Base-by-base conservation (phyloP, 1,140 invertebrate species). In the Ips typographus region DNA sequence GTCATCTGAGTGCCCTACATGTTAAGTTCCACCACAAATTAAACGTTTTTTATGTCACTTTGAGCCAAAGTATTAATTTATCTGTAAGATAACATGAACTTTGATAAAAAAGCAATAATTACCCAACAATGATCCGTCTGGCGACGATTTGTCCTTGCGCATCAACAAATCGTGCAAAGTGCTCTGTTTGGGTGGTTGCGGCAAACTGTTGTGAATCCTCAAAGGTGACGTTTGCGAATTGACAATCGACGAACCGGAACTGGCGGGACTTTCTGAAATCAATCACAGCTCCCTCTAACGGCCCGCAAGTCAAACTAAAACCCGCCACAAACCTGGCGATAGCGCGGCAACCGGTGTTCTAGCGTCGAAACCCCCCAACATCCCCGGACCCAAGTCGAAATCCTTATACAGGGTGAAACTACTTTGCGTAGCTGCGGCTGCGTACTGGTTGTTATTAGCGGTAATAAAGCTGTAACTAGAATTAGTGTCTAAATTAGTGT, bases 121-220 rank as follows among this genome's bases (percentile, higher is more conserved):
- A 7, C 86, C 87, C 47, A 87, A 65, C n/a, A 69, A 73, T 36
- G 83, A 74, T 71, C 82, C 81, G 76, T 87, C 85, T 74, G 86
- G 84, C 36, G 84, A 82, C 22, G 84, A 83, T 38, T 83, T 82
- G 52, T 80, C 81, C 74, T 82, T 84, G 77, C 85, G 87, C 78
- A 90, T 82, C 4, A 92, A 77, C n/a, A 91, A 72, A 70, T 91
- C 89, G 67, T 91, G 89, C 53, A 87, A 73, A 0, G 82, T 82
- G 77, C 78, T 82, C 58, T 81, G 82, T 72, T 81, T 80, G 60
- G 84, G 83, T 76, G 49, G 52, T 56, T 37, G 53, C 79, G 85
- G 22, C 22, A 22, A 22, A 72, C 82, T 76, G 59, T 51, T 77
- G 67, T 83, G 81, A 63, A 81, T 78, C 44, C 70, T 63, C 38